Conservation (phyloP, 92 coral and sea anemone species). For the Porites lobata region DNA sequence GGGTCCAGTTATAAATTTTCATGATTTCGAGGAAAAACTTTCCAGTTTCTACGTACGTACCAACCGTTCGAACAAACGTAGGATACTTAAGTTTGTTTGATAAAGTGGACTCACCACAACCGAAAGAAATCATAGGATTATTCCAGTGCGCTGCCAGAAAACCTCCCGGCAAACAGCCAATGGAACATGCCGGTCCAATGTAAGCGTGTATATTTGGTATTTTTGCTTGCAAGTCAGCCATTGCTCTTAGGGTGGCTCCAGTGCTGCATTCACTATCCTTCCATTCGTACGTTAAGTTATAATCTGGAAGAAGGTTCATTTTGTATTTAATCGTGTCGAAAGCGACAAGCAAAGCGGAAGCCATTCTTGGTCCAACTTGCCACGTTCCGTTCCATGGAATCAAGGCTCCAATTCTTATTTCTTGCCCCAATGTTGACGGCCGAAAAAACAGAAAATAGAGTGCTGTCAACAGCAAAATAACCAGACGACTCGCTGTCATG, state of each 20-base stretch:
- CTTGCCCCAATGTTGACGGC: constrained; percentile 1
- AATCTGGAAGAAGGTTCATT: constrained; percentile 55
- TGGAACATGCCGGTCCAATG: constrained; percentile 82
- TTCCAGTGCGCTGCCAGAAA: constrained; percentile 84
- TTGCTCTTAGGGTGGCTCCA: constrained; percentile 68
- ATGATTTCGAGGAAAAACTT: constrained; percentile 64
- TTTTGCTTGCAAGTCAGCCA: constrained; percentile 61
- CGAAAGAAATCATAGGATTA: constrained; percentile 84
- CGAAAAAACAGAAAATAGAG: background rate
- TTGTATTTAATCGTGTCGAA: constrained; percentile 51
- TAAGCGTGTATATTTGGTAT: constrained; percentile 69
- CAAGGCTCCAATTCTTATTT: constrained; percentile 75
- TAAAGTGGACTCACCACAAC: constrained; percentile 72
- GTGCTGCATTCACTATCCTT: constrained; percentile 67
- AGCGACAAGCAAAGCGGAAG: constrained; percentile 78
- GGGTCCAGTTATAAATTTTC: constrained; percentile 74
- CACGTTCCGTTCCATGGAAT: constrained; percentile 88
- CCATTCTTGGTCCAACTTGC: constrained; percentile 80
- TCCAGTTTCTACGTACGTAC: constrained; percentile 66
- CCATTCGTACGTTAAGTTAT: constrained; percentile 79
- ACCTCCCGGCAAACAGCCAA: constrained; percentile 82
- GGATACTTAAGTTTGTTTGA: constrained; percentile 71
- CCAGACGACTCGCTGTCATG: constrained; percentile 26
- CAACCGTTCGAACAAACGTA: constrained; percentile 88
- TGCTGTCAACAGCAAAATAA: constrained; percentile 11